Evolutionary conservation across 2,797 vertebrate species (phyloP).

Genomic region (Coranthus polyacanthus): DNA sequence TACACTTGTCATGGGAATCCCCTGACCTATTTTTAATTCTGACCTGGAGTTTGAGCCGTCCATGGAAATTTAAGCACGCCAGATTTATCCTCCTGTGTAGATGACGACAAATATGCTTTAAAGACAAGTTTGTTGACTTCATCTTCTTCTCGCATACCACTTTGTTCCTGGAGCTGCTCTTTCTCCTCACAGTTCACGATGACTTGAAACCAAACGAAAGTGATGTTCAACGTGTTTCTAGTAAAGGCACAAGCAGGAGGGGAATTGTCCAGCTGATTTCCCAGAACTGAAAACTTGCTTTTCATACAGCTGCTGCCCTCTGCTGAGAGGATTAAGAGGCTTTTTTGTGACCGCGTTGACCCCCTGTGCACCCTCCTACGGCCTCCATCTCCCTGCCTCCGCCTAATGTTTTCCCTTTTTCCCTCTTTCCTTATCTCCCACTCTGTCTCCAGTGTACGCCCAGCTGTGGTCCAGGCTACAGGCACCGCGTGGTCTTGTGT

Average conservation of each 20-base stretch:
- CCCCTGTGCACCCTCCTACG: constrained; percentile 41
- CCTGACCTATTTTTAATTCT: constrained; percentile 21
- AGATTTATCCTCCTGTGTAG: too few species aligned
- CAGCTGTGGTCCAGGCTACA: constrained; percentile 94
- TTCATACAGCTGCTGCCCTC: constrained; percentile 61
- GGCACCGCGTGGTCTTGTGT: constrained; percentile 94
- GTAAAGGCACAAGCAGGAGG: constrained; percentile 22
- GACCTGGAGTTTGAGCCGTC: background rate
- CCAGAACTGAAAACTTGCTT: constrained; percentile 35
- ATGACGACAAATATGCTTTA: background rate
- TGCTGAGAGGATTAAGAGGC: constrained; percentile 47
- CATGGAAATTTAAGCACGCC: too few species aligned
- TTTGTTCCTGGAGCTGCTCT: constrained; percentile 30
- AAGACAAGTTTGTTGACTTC: background rate
- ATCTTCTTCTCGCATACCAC: background rate
- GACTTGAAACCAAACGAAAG: constrained; percentile 41
- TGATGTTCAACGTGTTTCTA: constrained; percentile 29
- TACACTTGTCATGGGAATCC: constrained; percentile 30
- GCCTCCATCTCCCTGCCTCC: constrained; percentile 19
- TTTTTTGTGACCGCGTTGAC: constrained; percentile 54
- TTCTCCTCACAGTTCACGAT: constrained; percentile 34
- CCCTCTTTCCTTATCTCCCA: constrained; percentile 3
- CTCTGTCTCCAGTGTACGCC: constrained; percentile 90
- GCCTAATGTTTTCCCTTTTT: constrained; percentile 15
- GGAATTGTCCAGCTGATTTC: constrained; percentile 55